A percentile compares a stretch with the other conserved stretches of the same genome.
These are phyloP conservation scores for Mercenaria mercenaria DNA, from an alignment of 1,140 invertebrate species.

Conservation along the genomic window DNA sequence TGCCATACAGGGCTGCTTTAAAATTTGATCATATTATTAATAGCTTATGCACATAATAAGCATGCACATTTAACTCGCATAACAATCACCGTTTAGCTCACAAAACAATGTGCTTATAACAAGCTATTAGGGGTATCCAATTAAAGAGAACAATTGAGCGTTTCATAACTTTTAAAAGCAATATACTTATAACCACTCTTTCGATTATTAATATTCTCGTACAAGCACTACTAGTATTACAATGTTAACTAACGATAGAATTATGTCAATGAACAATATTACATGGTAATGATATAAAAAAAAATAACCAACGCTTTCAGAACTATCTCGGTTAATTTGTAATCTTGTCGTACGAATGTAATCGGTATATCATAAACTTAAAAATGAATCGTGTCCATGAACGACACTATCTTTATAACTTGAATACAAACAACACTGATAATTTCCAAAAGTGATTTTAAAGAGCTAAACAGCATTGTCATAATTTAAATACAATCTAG, in stretches of 20 bases:
- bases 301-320: background rate
- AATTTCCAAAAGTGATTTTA: background rate
- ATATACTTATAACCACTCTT: too few relatives aligned
- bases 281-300: background rate
- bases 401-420: background rate
- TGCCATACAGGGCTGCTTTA: too few relatives aligned
- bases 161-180: too few relatives aligned
- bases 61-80: too few relatives aligned
- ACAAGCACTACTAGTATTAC: too few relatives aligned
- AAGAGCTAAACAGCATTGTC: conserved; percentile 1
- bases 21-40: too few relatives aligned
- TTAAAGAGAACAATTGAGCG: too few relatives aligned
- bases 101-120: too few relatives aligned
- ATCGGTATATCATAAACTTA: conserved; percentile 1
- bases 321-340: background rate
- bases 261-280: background rate
- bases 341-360: background rate
- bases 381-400: background rate
- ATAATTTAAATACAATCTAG: background rate
- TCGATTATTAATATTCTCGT: too few relatives aligned
- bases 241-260: background rate
- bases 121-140: too few relatives aligned
- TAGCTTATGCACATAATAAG: too few relatives aligned
- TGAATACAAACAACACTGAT: background rate
- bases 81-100: too few relatives aligned